A percentile compares a stretch with the other conserved stretches of the same genome.
These are phyloP conservation scores for Cryptosula pallasiana DNA, from an alignment of 2,888 invertebrate genomes.

Conservation along the genomic window DNA sequence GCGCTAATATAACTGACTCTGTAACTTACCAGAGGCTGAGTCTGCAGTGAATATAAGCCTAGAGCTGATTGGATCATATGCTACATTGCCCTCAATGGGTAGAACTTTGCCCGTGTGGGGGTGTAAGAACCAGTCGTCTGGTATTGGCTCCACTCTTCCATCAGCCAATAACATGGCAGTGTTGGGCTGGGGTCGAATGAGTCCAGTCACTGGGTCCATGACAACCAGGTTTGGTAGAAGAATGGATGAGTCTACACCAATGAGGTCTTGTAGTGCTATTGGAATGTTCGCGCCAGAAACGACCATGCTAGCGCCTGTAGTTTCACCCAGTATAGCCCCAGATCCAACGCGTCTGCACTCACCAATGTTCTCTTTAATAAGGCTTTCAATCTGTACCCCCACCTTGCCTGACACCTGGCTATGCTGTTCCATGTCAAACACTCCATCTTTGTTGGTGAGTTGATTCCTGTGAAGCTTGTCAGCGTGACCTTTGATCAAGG, in stretches of 20 bases:
- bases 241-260: slow-evolving; percentile 30
- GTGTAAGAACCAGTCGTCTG: slow-evolving; percentile 41
- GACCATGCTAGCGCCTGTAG: slow-evolving; percentile 40
- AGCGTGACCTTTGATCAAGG: slow-evolving; percentile 40
- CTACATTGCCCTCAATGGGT: slow-evolving; percentile 44
- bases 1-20: no score
- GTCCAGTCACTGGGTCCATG: slow-evolving; percentile 40
- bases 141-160: slow-evolving; percentile 35
- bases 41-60: slow-evolving; percentile 44
- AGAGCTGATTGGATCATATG: slow-evolving; percentile 42
- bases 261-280: slow-evolving; percentile 35
- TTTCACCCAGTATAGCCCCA: slow-evolving; percentile 44
- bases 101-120: slow-evolving; percentile 47
- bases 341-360: slow-evolving; percentile 44
- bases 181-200: slow-evolving; percentile 37
- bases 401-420: slow-evolving; percentile 33
- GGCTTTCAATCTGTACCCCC: slow-evolving; percentile 37
- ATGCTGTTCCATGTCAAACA: slow-evolving; percentile 37
- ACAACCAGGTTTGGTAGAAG: slow-evolving; percentile 29
- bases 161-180: slow-evolving; percentile 38
- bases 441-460: slow-evolving; percentile 33
- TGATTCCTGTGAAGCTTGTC: slow-evolving; percentile 39
- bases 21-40: slow-evolving; percentile 45
- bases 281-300: slow-evolving; percentile 33
- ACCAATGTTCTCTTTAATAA: slow-evolving; percentile 36